These are phyloP conservation scores for Drosophila formosana DNA, from an alignment of 2,888 invertebrate species.

Conservation along the genomic window DNA sequence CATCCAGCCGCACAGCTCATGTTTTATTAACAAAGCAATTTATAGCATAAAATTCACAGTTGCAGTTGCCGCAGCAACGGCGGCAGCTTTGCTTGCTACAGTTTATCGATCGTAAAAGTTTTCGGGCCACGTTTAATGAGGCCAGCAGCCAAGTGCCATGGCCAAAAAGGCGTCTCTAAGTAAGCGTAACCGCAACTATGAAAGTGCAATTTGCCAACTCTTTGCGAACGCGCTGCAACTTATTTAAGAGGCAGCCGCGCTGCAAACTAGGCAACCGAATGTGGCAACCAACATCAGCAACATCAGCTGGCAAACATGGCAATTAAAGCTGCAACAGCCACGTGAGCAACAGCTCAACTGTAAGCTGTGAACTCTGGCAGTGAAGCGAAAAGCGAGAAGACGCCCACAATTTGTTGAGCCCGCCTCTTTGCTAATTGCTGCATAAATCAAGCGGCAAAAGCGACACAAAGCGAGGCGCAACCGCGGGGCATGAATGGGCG, in stretches of 20 bases:
- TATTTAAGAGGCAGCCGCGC: constrained; percentile 26
- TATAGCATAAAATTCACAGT: constrained; percentile 69
- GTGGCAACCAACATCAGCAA: constrained; percentile 30
- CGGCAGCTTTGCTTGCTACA: constrained; percentile 24
- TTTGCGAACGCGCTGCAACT: constrained; percentile 14
- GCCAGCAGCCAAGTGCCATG: constrained; percentile 45
- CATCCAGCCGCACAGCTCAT: constrained; percentile 50
- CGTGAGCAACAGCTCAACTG: constrained; percentile 30
- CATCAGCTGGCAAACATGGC: constrained; percentile 41
- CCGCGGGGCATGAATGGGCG: neutral
- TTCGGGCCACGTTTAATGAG: constrained; percentile 50
- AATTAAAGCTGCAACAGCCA: constrained; percentile 54
- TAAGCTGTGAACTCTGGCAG: neutral
- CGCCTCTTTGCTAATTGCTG: constrained; percentile 66
- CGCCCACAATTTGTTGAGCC: constrained; percentile 18
- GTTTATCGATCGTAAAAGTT: constrained; percentile 49
- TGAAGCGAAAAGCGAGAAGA: constrained; percentile 10
- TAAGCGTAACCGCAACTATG: constrained; percentile 43
- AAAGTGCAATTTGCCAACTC: constrained; percentile 37
- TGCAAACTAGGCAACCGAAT: constrained; percentile 63
- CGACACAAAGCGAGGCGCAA: constrained; percentile 13
- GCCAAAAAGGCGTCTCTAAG: constrained; percentile 40
- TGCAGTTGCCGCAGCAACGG: constrained; percentile 26
- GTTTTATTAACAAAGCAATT: constrained; percentile 78
- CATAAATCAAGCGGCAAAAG: constrained; percentile 72